Percentiles rank a stretch among this genome's conserved stretches.
phyloP scores from a whole-genome alignment of 2,797 vertebrate species.

The Heliangelus exortis region DNA sequence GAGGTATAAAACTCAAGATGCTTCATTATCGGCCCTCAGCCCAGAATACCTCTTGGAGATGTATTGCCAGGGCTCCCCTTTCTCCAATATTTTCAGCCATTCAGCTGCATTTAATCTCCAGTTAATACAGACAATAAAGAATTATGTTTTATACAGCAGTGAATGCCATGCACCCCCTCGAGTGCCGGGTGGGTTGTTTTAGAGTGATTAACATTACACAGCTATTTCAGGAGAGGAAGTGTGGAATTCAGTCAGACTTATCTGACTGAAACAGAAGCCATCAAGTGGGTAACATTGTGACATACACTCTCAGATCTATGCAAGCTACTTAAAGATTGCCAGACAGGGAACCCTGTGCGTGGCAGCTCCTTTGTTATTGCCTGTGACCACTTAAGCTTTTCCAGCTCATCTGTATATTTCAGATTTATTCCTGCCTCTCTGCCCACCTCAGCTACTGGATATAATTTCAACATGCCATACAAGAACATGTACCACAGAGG shows the following conservation, averaged over 20 bases:
- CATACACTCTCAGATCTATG: not conserved
- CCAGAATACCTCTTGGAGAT: not conserved
- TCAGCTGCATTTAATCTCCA: not conserved
- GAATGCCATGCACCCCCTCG: fast-evolving
- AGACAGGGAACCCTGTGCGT: not conserved
- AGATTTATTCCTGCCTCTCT: not conserved
- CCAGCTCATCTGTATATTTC: not conserved
- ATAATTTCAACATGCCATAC: fast-evolving
- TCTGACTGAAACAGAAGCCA: constrained; percentile 11
- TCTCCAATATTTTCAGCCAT: not conserved
- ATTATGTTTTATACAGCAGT: not conserved
- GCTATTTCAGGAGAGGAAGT: not conserved
- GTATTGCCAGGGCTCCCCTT: not conserved
- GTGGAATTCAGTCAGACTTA: not conserved
- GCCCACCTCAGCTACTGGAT: not conserved
- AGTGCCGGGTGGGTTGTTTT: not conserved
- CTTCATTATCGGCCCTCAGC: not conserved
- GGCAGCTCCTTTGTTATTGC: not conserved
- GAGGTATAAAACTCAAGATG: not conserved
- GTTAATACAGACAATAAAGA: not conserved
- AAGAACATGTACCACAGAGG: not conserved
- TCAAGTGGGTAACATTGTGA: not conserved
- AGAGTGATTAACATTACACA: not conserved
- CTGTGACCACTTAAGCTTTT: not conserved
- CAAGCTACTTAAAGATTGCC: not conserved